Evolutionary conservation across 2,888 invertebrate species (phyloP), one percentile per base, ranked within the genome.

Genomic region (Rhingia rostrata): DNA sequence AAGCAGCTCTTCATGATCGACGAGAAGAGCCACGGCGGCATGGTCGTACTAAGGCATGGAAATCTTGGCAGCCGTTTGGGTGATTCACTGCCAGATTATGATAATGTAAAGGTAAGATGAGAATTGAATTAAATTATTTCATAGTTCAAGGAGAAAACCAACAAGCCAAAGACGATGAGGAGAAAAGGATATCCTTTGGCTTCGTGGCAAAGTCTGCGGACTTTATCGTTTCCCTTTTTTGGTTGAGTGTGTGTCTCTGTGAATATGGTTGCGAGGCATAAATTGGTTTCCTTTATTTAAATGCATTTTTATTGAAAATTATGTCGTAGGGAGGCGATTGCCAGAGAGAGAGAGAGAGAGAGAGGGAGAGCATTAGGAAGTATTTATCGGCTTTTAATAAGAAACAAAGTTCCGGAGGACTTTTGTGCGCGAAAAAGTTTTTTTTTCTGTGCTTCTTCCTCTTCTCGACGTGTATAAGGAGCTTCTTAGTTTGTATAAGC

Each of bases 11-110:
- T 92, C 78, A 92, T 92, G 91, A 91, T 92, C 88, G 92, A 95
- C 90, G 94, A 94, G 87, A 92, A 93, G 85, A 93, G 93, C 61
- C 93, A 93, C 61, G 92, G 92, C 33, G 92, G 92, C 41, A 92
- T 92, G 86, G 92, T 93, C 81, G 88, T 92, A 12, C 92, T 93
- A 54, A 91, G 93, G 69, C 93, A 93, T 79, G 93, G 93, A 63
- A 92, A 93, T 54, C 89, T 93, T 83, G 92, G 92, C 56, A 93
- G 93, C 87, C 91, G 92, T 84, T 88, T 91, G 80, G 91, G 90
- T 74, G 92, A 92, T 89, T 91, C 92, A 91, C 92, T 93, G 88
- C 94, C 93, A 88, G 95, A 93, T 92, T 95, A 94, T 91, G 96
- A 96, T 87, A 95, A 96, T 90, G 93, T 94, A 87, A 93, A 94